Conservation (phyloP, 1,140 invertebrate genomes). For the Brachionus asplanchnoidis region DNA sequence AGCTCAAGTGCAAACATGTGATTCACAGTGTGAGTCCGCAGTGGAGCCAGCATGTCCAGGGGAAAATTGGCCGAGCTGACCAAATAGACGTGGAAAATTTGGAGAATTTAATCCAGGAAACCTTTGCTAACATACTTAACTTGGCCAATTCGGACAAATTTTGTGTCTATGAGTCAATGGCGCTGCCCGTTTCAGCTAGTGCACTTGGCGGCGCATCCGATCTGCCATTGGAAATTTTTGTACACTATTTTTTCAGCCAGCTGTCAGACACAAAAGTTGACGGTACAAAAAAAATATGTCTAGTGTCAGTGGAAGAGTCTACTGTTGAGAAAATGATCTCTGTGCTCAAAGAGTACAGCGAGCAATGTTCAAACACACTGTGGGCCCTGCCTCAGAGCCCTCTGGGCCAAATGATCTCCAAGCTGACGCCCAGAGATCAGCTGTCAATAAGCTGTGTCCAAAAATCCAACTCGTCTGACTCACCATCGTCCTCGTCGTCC, state of each 20-base stretch:
- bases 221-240: conserved; percentile 1
- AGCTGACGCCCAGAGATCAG: background rate
- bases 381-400: background rate
- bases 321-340: background rate
- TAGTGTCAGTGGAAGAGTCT: background rate
- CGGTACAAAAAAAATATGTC: background rate
- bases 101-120: background rate
- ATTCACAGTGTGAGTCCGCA: conserved; percentile 13
- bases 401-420: background rate
- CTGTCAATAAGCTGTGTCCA: background rate
- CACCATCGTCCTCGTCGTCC: background rate
- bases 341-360: background rate
- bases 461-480: background rate
- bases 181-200: background rate
- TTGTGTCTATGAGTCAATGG: background rate
- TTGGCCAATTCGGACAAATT: background rate
- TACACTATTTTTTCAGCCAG: background rate
- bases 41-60: background rate
- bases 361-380: background rate
- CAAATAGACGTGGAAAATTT: background rate
- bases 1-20: background rate
- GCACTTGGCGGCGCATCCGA: background rate
- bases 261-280: background rate
- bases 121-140: background rate
- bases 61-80: background rate